Evolutionary conservation across 1,140 invertebrate species (phyloP).

Genomic region (Limonius californicus): DNA sequence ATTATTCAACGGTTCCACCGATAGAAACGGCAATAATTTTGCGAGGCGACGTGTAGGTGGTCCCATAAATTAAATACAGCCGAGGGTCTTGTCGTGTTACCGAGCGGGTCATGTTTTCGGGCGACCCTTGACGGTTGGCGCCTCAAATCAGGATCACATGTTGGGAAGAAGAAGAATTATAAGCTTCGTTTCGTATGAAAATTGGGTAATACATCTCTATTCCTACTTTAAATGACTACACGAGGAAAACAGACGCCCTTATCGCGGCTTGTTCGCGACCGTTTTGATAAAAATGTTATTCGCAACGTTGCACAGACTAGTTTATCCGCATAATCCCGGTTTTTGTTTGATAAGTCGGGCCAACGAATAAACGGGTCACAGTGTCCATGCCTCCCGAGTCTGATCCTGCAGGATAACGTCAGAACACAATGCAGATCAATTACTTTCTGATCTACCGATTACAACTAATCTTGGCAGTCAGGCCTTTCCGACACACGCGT

Average conservation of each 20-base stretch:
- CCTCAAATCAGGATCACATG: background rate
- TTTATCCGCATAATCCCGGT: conserved; percentile 14
- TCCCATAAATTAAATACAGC: conserved; percentile 25
- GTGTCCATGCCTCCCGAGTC: background rate
- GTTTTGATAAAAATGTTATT: conserved; percentile 7
- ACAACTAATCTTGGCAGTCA: conserved; percentile 13
- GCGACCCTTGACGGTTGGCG: background rate
- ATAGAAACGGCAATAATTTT: conserved; percentile 24
- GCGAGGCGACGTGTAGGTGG: conserved; percentile 21
- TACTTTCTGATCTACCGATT: conserved; percentile 18
- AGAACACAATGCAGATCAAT: conserved; percentile 14
- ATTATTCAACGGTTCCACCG: conserved; percentile 34
- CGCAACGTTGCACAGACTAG: background rate
- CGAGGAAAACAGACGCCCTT: background rate
- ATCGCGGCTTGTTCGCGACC: background rate
- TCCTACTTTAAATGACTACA: background rate
- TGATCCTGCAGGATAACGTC: background rate
- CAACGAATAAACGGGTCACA: background rate
- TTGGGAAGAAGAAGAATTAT: background rate
- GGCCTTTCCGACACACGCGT: conserved; percentile 2
- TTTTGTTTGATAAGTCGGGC: conserved; percentile 4
- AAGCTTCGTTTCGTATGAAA: conserved; percentile 8
- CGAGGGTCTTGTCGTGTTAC: conserved; percentile 18
- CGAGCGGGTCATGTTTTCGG: conserved; percentile 23
- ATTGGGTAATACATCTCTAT: conserved; percentile 7